phyloP scores from a whole-genome alignment of 2,113 vertebrate genomes.

The Apus apus region DNA sequence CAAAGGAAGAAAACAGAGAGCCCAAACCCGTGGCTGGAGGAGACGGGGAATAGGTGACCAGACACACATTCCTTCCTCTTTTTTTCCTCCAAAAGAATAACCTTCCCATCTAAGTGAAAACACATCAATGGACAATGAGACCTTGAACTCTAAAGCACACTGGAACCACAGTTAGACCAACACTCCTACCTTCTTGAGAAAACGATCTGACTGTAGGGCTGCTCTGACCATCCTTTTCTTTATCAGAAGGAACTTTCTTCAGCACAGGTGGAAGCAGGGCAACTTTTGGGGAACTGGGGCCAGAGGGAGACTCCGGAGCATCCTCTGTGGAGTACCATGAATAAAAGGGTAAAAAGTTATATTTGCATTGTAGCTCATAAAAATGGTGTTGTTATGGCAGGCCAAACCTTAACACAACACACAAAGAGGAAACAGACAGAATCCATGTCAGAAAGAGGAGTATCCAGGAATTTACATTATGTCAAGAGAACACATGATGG shows the following conservation, averaged over 20 bases:
- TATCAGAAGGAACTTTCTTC: conserved; percentile 86
- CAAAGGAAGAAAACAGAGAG: neutral
- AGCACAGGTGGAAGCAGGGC: conserved; percentile 79
- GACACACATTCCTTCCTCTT: neutral
- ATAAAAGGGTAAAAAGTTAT: neutral
- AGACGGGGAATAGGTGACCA: neutral
- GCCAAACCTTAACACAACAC: neutral
- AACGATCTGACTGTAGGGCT: conserved; percentile 77
- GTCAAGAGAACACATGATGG: neutral
- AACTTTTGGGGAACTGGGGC: conserved; percentile 80
- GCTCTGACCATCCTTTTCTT: conserved; percentile 84
- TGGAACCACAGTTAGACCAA: neutral
- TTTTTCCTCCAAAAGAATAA: neutral
- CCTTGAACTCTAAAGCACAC: neutral
- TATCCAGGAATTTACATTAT: neutral
- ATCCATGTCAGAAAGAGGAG: neutral
- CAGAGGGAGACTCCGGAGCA: conserved; percentile 80
- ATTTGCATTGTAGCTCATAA: neutral
- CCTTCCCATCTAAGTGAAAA: neutral
- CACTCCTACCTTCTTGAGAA: conserved; percentile 87
- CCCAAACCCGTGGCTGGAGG: neutral
- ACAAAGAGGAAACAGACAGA: neutral
- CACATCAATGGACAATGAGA: neutral
- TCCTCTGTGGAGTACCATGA: conserved; percentile 80
- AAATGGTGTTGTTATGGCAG: neutral